Conservation (phyloP, 2,797 vertebrate species). For the Falco peregrinus region DNA sequence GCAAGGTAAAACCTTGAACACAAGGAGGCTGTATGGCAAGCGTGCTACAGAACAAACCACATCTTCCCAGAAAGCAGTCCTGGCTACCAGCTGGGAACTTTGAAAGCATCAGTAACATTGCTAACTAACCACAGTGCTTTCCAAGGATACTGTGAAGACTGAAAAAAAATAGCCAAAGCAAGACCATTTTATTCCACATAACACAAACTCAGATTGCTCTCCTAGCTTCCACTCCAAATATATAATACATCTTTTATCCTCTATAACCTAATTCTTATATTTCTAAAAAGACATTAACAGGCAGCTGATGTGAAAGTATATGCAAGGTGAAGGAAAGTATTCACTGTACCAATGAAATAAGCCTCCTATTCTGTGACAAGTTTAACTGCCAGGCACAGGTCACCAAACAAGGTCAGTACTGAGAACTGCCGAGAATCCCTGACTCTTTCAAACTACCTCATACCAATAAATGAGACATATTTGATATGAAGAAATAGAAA, state of each 20-base stretch:
- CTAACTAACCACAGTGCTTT: neutral
- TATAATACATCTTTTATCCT: neutral
- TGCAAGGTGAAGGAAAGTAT: neutral
- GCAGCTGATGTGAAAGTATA: neutral
- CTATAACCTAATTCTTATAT: neutral
- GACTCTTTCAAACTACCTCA: neutral
- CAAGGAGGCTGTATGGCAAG: neutral
- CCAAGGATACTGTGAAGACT: neutral
- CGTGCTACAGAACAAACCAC: neutral
- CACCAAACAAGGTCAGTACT: neutral
- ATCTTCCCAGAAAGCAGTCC: neutral
- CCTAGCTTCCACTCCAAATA: neutral
- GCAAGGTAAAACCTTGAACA: neutral
- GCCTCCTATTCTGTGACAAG: neutral
- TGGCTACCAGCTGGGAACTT: neutral
- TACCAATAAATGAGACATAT: neutral
- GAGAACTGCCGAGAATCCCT: neutral
- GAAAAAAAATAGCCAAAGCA: neutral
- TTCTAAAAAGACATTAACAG: neutral
- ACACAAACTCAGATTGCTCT: slow-evolving; percentile 1
- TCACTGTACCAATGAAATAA: neutral
- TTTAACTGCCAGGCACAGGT: neutral
- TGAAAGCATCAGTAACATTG: neutral
- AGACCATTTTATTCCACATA: neutral
- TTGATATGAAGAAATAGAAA: neutral